Evolutionary conservation across 2,888 invertebrate species (phyloP).

Genomic region (Smittia aterrima): DNA sequence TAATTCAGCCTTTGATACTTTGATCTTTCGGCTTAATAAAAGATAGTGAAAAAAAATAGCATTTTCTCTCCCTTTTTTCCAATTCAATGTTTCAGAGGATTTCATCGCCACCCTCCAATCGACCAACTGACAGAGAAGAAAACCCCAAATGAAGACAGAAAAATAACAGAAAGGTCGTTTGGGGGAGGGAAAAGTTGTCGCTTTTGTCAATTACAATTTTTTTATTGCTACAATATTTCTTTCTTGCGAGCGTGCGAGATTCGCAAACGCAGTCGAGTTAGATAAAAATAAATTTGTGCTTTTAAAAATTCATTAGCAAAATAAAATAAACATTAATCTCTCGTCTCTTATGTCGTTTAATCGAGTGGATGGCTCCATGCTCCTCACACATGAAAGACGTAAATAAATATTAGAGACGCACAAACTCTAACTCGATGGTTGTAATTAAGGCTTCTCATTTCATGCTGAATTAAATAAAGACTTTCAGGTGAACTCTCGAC

Average conservation of each 20-base stretch:
- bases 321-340: constrained; percentile 18
- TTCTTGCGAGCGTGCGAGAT: too few relatives aligned
- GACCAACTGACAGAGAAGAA: too few relatives aligned
- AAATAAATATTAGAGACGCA: too few relatives aligned
- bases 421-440: neutral
- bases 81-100: too few relatives aligned
- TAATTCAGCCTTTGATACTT: constrained; percentile 22
- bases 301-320: constrained; percentile 27
- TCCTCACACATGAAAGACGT: neutral
- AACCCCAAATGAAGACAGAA: too few relatives aligned
- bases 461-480: constrained; percentile 34
- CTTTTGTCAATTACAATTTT: too few relatives aligned
- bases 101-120: too few relatives aligned
- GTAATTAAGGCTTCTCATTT: constrained; percentile 19
- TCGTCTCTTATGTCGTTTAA: neutral
- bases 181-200: too few relatives aligned
- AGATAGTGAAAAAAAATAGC: neutral
- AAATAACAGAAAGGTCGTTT: too few relatives aligned
- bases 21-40: constrained; percentile 29
- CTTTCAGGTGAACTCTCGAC: constrained; percentile 18
- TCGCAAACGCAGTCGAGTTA: neutral
- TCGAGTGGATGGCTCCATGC: neutral
- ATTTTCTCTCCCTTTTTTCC: neutral
- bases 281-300: neutral
- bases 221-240: too few relatives aligned